phyloP scores from a whole-genome alignment of 1,140 invertebrate genomes.

The Nomia melanderi region DNA sequence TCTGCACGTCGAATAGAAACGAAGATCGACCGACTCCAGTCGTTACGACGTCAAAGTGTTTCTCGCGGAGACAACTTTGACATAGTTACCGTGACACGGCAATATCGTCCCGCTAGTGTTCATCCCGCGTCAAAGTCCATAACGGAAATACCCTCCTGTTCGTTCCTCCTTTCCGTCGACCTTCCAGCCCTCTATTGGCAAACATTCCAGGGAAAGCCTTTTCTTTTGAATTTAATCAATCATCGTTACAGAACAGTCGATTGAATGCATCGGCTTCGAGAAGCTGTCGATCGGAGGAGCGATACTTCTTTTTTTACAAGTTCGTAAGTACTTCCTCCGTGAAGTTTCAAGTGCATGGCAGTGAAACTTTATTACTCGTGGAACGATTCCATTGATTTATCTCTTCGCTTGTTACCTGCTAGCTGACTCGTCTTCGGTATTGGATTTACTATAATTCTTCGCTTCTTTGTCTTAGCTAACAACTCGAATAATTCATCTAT shows the following conservation, averaged over 20 bases:
- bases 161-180: neutral
- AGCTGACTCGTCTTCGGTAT: too few species aligned
- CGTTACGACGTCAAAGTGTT: conserved; percentile 59
- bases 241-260: neutral
- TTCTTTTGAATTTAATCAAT: neutral
- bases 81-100: conserved; percentile 49
- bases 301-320: neutral
- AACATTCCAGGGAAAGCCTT: conserved; percentile 14
- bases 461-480: too few species aligned
- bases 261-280: neutral
- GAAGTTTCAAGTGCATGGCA: too few species aligned
- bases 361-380: too few species aligned
- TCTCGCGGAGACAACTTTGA: conserved; percentile 45
- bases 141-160: conserved; percentile 20
- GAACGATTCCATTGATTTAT: too few species aligned
- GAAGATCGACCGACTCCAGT: conserved; percentile 49
- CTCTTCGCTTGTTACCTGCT: too few species aligned
- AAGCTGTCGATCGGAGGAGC: neutral
- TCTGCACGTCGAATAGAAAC: conserved; percentile 19
- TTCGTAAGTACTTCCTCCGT: too few species aligned
- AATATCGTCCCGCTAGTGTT: conserved; percentile 48
- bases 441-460: too few species aligned
- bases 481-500: too few species aligned
- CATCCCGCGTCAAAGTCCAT: conserved; percentile 45
- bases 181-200: neutral